A percentile compares a stretch with the other conserved stretches of the same genome.
phyloP scores from a whole-genome alignment of 2,888 invertebrate genomes.

The Cerceris rybyensis region DNA sequence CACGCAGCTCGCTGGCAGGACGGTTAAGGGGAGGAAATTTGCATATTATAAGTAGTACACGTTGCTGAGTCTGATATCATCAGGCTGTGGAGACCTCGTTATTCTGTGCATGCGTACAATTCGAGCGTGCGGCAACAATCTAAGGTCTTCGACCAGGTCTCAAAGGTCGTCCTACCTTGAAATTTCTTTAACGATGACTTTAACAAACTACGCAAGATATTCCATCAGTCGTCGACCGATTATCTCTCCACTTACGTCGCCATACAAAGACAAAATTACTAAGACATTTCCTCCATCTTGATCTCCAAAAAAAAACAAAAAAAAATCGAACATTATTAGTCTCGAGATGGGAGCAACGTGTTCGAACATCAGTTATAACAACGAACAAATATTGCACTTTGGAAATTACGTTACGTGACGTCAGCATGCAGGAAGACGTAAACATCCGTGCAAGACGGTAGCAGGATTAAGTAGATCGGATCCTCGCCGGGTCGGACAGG shows the following conservation, averaged over 20 bases:
- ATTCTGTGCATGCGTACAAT: slow-evolving; percentile 76
- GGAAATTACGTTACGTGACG: slow-evolving; percentile 68
- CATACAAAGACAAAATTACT: neutral
- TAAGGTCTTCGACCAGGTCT: slow-evolving; percentile 55
- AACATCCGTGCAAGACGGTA: slow-evolving; percentile 73
- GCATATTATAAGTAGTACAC: slow-evolving; percentile 82
- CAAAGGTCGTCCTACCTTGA: slow-evolving; percentile 42
- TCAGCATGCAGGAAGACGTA: slow-evolving; percentile 61
- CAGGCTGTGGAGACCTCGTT: slow-evolving; percentile 74
- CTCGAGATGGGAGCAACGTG: too few relatives aligned
- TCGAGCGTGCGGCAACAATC: slow-evolving; percentile 71
- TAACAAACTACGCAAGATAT: neutral
- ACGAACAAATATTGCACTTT: slow-evolving; percentile 53
- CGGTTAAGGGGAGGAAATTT: slow-evolving; percentile 74
- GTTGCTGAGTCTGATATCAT: slow-evolving; percentile 78
- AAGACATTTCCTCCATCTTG: too few relatives aligned
- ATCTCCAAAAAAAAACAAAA: too few relatives aligned
- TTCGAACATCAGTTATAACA: too few relatives aligned
- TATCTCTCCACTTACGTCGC: slow-evolving; percentile 7
- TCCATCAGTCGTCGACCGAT: neutral
- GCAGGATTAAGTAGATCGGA: slow-evolving; percentile 76
- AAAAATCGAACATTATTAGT: too few relatives aligned
- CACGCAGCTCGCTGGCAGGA: slow-evolving; percentile 64
- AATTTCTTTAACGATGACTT: slow-evolving; percentile 47
- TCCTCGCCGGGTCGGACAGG: slow-evolving; percentile 73